Conservation (phyloP, 2,797 vertebrate species). For the Hemibagrus guttatus region DNA sequence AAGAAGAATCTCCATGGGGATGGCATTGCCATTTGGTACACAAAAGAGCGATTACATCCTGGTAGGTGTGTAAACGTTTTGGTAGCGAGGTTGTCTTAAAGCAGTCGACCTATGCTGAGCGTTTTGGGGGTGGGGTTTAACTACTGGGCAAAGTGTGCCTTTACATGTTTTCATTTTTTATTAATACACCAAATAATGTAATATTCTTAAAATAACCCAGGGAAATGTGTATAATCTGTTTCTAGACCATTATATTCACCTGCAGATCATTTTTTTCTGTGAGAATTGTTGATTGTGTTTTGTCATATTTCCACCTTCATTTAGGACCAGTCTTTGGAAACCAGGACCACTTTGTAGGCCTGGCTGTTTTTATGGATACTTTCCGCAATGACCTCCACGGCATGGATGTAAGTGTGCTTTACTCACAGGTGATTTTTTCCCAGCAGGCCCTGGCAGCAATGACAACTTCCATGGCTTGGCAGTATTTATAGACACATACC, state of each 20-base stretch:
- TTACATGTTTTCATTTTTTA: neutral
- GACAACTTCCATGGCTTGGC: conserved; percentile 92
- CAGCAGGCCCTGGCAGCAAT: conserved; percentile 91
- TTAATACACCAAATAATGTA: neutral
- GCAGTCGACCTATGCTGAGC: too few relatives aligned
- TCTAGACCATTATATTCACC: neutral
- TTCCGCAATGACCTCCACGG: conserved; percentile 82
- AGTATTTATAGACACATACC: conserved; percentile 94
- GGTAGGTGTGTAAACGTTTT: conserved; percentile 78
- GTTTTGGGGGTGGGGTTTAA: neutral
- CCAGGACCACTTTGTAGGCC: conserved; percentile 79
- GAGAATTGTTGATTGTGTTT: conserved; percentile 34
- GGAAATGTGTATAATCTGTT: neutral
- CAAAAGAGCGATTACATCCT: conserved; percentile 86
- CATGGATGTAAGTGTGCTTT: conserved; percentile 78
- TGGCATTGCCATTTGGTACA: conserved; percentile 95
- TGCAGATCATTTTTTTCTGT: neutral
- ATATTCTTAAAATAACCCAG: neutral
- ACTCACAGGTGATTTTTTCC: conserved; percentile 65
- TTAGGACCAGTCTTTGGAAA: conserved; percentile 80
- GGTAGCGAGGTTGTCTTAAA: conserved; percentile 68
- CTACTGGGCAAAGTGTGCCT: neutral
- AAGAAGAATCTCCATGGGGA: conserved; percentile 97
- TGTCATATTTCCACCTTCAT: conserved; percentile 66
- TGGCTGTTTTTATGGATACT: conserved; percentile 81